Evolutionary conservation across 2,113 vertebrate species (phyloP).

Genomic region (Archocentrus centrarchus): DNA sequence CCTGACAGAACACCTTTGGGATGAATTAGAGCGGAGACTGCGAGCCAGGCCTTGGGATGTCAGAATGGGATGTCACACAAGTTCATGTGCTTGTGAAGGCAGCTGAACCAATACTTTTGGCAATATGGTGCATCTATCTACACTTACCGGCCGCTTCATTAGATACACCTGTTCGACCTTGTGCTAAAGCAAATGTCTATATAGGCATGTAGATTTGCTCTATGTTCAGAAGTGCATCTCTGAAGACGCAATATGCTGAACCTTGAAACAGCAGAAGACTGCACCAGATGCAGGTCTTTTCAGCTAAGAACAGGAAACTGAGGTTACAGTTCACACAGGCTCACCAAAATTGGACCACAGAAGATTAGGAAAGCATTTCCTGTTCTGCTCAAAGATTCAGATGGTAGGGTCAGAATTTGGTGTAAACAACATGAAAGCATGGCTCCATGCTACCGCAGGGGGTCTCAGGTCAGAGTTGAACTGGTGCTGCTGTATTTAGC

Average conservation of each 20-base stretch:
- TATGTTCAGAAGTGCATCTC: background rate
- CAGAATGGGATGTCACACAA: too few species aligned
- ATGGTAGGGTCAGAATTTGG: background rate
- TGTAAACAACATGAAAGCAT: background rate
- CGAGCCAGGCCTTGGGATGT: too few species aligned
- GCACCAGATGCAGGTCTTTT: background rate
- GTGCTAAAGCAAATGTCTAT: too few species aligned
- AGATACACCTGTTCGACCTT: background rate
- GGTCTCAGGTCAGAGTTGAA: too few species aligned
- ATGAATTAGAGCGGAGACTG: too few species aligned
- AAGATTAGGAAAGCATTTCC: background rate
- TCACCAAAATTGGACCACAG: background rate
- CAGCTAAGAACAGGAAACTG: background rate
- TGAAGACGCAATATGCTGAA: background rate
- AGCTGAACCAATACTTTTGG: too few species aligned
- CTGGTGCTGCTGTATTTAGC: too few species aligned
- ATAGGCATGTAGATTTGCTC: background rate
- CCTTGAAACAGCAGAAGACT: background rate
- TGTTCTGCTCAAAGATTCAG: background rate
- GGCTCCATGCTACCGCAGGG: background rate
- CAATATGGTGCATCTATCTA: background rate
- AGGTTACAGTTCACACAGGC: rapidly evolving
- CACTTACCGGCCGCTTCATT: background rate
- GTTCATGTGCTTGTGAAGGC: too few species aligned
- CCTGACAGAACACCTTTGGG: too few species aligned